phyloP scores from a whole-genome alignment of 2,888 invertebrate species.

The Acrobasis repandana region DNA sequence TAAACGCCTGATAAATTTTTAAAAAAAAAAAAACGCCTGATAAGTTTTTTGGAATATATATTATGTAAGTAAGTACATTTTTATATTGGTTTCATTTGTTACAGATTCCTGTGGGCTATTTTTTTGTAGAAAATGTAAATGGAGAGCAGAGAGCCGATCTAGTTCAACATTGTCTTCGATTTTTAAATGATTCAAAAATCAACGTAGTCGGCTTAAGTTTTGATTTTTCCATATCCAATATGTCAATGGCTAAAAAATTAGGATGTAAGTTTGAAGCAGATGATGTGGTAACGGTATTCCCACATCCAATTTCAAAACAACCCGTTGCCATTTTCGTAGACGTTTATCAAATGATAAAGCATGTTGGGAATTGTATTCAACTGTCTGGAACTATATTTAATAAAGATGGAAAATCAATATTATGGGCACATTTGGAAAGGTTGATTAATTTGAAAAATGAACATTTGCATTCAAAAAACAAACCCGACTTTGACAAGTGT shows the following conservation, averaged over 20 bases:
- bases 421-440: slow-evolving; percentile 15
- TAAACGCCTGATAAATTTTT: too few species aligned
- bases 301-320: slow-evolving; percentile 16
- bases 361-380: slow-evolving; percentile 28
- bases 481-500: neutral
- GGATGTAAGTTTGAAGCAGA: slow-evolving; percentile 24
- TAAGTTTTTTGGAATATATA: too few species aligned
- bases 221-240: slow-evolving; percentile 27
- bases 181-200: slow-evolving; percentile 24
- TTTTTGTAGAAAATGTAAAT: slow-evolving; percentile 29
- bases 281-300: slow-evolving; percentile 16
- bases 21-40: too few species aligned
- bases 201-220: slow-evolving; percentile 29
- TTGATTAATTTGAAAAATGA: slow-evolving; percentile 18
- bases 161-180: slow-evolving; percentile 26
- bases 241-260: slow-evolving; percentile 23
- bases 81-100: too few species aligned
- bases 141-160: slow-evolving; percentile 29
- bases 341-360: slow-evolving; percentile 29
- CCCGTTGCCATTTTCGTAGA: slow-evolving; percentile 20
- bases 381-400: neutral
- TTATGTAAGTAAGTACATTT: too few species aligned
- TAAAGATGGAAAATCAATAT: slow-evolving; percentile 10
- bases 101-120: slow-evolving; percentile 29
- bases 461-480: slow-evolving; percentile 22